Conservation (phyloP, 2,113 vertebrate genomes). For the Eolophus roseicapilla region DNA sequence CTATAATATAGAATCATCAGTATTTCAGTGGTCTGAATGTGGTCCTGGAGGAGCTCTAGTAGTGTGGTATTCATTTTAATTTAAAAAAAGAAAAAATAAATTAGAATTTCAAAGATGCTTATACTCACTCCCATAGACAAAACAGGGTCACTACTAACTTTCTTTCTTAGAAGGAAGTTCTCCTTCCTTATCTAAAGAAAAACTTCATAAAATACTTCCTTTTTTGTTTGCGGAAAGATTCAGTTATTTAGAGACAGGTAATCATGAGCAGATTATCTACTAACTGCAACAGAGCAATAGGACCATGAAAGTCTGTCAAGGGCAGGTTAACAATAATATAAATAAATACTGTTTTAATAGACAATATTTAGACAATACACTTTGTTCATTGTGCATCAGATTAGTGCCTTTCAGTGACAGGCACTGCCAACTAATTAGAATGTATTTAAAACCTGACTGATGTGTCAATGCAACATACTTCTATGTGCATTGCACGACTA, state of each 20-base stretch:
- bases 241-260: not conserved
- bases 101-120: not conserved
- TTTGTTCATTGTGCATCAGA: not conserved
- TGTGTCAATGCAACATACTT: not conserved
- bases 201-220: not conserved
- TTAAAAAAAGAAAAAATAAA: not conserved
- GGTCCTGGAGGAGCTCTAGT: not conserved
- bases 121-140: not conserved
- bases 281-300: not conserved
- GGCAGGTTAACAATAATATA: not conserved
- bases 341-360: not conserved
- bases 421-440: not conserved
- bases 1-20: not conserved
- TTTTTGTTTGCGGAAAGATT: not conserved
- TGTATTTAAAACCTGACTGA: not conserved
- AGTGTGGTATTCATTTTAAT: not conserved
- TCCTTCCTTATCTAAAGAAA: not conserved
- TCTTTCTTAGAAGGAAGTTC: not conserved
- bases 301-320: conserved; percentile 12
- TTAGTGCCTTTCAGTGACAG: not conserved
- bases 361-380: conserved; percentile 16
- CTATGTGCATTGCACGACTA: not conserved
- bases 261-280: conserved; percentile 37
- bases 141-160: not conserved
- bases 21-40: not conserved